Conservation (phyloP, 1,140 invertebrate genomes). For the Trinorchestia longiramus region DNA sequence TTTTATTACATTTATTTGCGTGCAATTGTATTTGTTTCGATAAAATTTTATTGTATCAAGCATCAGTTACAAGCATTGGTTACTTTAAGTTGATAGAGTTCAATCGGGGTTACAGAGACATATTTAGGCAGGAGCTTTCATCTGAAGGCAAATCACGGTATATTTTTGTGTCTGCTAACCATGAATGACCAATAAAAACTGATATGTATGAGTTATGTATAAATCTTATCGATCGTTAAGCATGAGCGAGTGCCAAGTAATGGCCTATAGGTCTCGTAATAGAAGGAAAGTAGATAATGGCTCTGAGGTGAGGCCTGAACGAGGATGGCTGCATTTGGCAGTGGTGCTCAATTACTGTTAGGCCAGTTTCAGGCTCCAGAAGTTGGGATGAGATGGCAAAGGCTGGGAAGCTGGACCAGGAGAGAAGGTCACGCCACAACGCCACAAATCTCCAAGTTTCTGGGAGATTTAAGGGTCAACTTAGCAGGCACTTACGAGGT, state of each 20-base stretch:
- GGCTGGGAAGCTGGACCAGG: background rate
- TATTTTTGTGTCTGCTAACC: background rate
- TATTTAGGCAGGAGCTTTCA: background rate
- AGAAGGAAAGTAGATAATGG: background rate
- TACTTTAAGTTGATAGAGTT: background rate
- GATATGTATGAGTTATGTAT: background rate
- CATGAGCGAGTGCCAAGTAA: background rate
- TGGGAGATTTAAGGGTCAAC: slow-evolving; percentile 37
- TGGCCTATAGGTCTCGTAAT: background rate
- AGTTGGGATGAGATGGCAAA: slow-evolving; percentile 32
- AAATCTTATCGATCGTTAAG: background rate
- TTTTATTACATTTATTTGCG: background rate
- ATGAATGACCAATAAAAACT: background rate
- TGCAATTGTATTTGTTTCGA: background rate
- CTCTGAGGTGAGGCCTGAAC: background rate
- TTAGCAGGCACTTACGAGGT: slow-evolving; percentile 22
- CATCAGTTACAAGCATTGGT: background rate
- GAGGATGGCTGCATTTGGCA: background rate
- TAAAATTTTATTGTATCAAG: background rate
- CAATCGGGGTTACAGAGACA: background rate
- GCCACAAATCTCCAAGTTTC: slow-evolving; percentile 29
- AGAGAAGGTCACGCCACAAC: background rate
- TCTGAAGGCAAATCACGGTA: background rate
- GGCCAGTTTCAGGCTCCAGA: background rate
- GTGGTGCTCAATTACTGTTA: slow-evolving; percentile 11